A percentile compares a stretch with the other conserved stretches of the same genome.
These are phyloP conservation scores for Xylocopa sonorina DNA, from an alignment of 1,140 invertebrate species.

Conservation along the genomic window DNA sequence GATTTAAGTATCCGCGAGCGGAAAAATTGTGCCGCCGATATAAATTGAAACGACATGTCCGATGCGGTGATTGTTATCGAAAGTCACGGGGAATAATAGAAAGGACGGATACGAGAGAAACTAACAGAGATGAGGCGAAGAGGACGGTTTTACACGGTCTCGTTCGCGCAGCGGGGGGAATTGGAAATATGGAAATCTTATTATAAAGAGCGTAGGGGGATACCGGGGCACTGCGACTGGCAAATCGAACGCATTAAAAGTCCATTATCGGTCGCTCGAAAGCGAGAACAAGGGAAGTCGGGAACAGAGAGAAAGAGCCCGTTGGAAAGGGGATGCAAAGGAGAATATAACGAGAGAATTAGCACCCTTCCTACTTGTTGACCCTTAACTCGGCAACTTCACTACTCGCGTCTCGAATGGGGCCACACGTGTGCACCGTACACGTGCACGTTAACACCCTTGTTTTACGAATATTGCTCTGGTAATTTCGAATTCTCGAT, in stretches of 20 bases:
- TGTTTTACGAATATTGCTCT: not conserved
- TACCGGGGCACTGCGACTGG: conserved; percentile 46
- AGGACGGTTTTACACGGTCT: not conserved
- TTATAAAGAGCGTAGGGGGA: conserved; percentile 36
- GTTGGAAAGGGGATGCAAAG: conserved; percentile 21
- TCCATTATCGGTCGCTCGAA: conserved; percentile 62
- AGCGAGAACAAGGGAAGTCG: conserved; percentile 31
- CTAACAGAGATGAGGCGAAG: not conserved
- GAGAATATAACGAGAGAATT: conserved; percentile 54
- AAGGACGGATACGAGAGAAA: too few species aligned
- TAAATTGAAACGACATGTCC: not conserved
- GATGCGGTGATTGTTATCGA: conserved; percentile 1
- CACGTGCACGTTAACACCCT: not conserved
- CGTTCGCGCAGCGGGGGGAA: conserved; percentile 5
- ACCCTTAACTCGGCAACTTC: conserved; percentile 48
- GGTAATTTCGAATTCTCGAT: not conserved
- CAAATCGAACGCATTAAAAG: conserved; percentile 71
- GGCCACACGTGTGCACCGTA: not conserved
- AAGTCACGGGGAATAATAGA: too few species aligned
- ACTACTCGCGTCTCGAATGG: conserved; percentile 1
- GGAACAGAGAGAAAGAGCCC: conserved; percentile 21
- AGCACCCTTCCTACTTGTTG: conserved; percentile 55
- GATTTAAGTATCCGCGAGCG: not conserved
- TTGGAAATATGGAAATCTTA: conserved; percentile 66
- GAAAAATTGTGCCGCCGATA: not conserved